phyloP scores from a whole-genome alignment of 2,797 vertebrate species.

The Pogoniulus pusillus region DNA sequence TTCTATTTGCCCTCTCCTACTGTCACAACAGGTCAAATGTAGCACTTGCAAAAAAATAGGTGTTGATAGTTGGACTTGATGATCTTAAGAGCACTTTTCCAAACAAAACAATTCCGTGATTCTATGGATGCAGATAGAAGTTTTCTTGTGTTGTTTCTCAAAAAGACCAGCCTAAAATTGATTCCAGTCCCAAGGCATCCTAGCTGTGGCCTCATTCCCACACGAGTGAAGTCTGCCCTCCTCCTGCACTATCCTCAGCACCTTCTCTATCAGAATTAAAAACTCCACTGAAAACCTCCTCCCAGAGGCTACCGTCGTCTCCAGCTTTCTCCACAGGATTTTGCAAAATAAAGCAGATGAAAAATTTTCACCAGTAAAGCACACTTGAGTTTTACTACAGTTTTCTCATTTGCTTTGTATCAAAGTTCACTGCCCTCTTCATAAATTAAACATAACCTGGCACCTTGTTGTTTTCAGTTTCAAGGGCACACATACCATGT shows the following conservation, averaged over 20 bases:
- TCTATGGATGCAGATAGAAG: neutral
- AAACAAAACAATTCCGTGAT: too few species aligned
- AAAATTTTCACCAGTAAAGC: neutral
- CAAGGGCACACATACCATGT: neutral
- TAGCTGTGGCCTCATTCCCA: neutral
- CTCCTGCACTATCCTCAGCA: neutral
- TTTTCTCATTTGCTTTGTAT: neutral
- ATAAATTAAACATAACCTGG: neutral
- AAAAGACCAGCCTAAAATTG: neutral
- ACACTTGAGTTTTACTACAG: neutral
- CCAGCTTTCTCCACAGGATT: neutral
- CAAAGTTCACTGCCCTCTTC: neutral
- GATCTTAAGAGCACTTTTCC: too few species aligned
- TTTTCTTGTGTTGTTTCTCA: neutral
- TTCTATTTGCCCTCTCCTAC: neutral
- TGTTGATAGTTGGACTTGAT: too few species aligned
- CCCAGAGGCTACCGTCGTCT: neutral
- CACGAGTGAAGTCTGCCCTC: neutral
- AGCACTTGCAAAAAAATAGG: neutral
- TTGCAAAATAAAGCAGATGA: neutral
- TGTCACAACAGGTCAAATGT: neutral
- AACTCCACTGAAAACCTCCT: neutral
- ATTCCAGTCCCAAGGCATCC: neutral
- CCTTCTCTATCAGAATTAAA: neutral
- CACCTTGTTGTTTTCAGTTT: neutral